phyloP scores from a whole-genome alignment of 2,113 vertebrate genomes.

The Toxotes chatareus region DNA sequence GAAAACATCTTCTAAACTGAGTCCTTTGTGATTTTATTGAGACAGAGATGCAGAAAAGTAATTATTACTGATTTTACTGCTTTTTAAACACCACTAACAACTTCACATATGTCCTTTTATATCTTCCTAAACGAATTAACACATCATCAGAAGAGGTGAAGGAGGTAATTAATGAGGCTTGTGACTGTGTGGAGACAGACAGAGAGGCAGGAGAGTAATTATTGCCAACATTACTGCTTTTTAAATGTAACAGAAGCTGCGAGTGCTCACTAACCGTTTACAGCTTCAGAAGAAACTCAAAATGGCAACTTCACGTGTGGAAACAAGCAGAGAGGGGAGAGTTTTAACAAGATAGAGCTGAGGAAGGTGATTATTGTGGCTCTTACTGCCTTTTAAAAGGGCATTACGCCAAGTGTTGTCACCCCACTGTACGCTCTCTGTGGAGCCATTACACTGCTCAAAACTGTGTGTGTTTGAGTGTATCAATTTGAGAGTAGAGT shows the following conservation, averaged over 20 bases:
- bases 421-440: constrained; percentile 59
- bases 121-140: constrained; percentile 44
- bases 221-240: constrained; percentile 57
- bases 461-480: constrained; percentile 29
- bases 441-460: constrained; percentile 48
- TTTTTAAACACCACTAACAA: constrained; percentile 47
- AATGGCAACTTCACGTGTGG: constrained; percentile 45
- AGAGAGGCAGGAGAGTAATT: constrained; percentile 53
- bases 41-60: constrained; percentile 22
- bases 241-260: constrained; percentile 58
- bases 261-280: constrained; percentile 52
- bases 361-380: constrained; percentile 63
- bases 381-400: constrained; percentile 70
- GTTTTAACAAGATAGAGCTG: constrained; percentile 72
- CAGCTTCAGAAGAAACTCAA: constrained; percentile 54
- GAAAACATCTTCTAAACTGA: constrained; percentile 28
- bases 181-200: constrained; percentile 32
- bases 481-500: constrained; percentile 17
- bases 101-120: constrained; percentile 38
- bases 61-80: constrained; percentile 43
- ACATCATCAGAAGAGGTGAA: constrained; percentile 57
- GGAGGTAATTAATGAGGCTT: constrained; percentile 39
- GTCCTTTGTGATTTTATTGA: constrained; percentile 29
- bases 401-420: constrained; percentile 70
- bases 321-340: constrained; percentile 51